Evolutionary conservation across 2,113 vertebrate species (phyloP).

Genomic region (Jaculus jaculus): DNA sequence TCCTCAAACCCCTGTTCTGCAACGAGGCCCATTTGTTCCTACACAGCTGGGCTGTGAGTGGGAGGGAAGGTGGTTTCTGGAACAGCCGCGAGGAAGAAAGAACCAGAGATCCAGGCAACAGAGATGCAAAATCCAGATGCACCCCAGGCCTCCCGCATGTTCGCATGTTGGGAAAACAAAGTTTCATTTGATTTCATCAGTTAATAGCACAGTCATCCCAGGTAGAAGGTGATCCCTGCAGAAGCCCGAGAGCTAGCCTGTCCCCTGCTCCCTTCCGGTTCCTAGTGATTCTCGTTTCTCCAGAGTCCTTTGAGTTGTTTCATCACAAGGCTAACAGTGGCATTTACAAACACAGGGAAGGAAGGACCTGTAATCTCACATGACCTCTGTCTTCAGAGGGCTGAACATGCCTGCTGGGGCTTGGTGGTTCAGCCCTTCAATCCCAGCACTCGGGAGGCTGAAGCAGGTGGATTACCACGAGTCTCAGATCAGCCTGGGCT

Average conservation of each 20-base stretch:
- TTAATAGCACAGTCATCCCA: slow-evolving; percentile 81
- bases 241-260: slow-evolving; percentile 72
- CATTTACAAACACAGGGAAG: slow-evolving; percentile 83
- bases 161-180: slow-evolving; percentile 62
- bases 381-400: neutral
- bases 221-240: slow-evolving; percentile 79
- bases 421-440: neutral
- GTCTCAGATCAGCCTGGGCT: too few relatives aligned
- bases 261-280: slow-evolving; percentile 84
- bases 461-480: too few relatives aligned
- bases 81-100: slow-evolving; percentile 10
- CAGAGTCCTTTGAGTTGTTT: slow-evolving; percentile 79
- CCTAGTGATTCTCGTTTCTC: slow-evolving; percentile 78
- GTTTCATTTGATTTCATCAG: slow-evolving; percentile 72
- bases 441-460: too few relatives aligned
- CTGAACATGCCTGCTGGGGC: slow-evolving; percentile 76
- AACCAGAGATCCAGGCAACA: neutral
- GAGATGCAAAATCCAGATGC: neutral
- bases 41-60: neutral
- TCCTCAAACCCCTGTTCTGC: neutral
- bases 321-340: slow-evolving; percentile 77
- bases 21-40: neutral
- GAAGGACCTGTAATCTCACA: slow-evolving; percentile 72
- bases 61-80: neutral
- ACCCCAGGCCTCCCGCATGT: slow-evolving; percentile 19